Evolutionary conservation across 1,140 invertebrate genomes (phyloP), one percentile per base, ranked within the genome.

Genomic region (Druon quercuslanigerum): DNA sequence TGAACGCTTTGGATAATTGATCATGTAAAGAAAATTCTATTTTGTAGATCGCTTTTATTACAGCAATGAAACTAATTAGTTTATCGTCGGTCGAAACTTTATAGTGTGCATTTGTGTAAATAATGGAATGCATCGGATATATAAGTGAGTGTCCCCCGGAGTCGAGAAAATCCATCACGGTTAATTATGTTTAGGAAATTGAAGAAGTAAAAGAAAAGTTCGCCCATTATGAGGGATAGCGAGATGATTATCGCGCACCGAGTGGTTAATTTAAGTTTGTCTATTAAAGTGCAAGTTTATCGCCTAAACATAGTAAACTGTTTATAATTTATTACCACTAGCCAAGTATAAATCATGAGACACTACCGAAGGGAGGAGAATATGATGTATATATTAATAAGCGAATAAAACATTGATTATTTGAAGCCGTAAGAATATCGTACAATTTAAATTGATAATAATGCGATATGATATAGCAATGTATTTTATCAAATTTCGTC

Each of bases 81-180:
- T 46, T 46, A n/a, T 12, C 17, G 40, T 75, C n/a, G 20, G 46
- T 75, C 13, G 25, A 72, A 70, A 73, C n/a, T 14, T 14, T 14
- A 60, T 83, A 79, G 81, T 83, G 79, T 87, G 86, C 85, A 88
- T 88, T 88, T 88, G 77, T 89, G 86, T 89, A 89, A 87, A 90
- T 89, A 89, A 84, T 84, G 50, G 33, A 73, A 60, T 80, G 79
- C 79, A 73, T 80, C 75, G 70, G 77, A 74, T 81, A 33, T 33
- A 33, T 33, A 79, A 73, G 56, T 77, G 78, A n/a, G 79, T 79
- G 71, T 71, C 73, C 14, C 33, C 33, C 51, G 82, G 52, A 66
- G 71, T 75, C 72, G 20, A 70, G 72, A 83, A 77, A 78, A 46
- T 75, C 81, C 78, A 33, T 33, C 25, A 79, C 78, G 74, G 76